Evolutionary conservation across 2,113 vertebrate genomes (phyloP).

Genomic region (Cebidichthys violaceus): DNA sequence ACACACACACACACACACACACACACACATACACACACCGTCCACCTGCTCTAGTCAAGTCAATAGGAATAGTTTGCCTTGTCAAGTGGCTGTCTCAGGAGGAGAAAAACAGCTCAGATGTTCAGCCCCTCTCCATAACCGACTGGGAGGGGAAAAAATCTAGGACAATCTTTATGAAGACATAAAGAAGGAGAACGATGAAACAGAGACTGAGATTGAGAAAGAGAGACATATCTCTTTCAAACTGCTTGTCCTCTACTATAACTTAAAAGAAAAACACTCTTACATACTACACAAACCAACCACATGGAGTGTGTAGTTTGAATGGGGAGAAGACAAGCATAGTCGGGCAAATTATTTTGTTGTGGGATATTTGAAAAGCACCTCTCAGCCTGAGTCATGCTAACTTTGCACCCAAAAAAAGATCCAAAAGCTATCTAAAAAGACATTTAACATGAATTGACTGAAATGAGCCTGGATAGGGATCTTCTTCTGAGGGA

Average conservation of each 20-base stretch:
- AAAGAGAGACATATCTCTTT: slow-evolving; percentile 22
- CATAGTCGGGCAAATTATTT: not conserved
- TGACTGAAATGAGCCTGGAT: not conserved
- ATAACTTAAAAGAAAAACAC: not conserved
- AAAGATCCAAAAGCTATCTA: not conserved
- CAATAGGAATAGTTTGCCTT: slow-evolving; percentile 8
- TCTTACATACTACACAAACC: not conserved
- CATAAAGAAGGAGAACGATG: slow-evolving; percentile 23
- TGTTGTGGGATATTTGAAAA: not conserved
- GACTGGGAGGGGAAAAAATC: slow-evolving; percentile 7
- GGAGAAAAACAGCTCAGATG: slow-evolving; percentile 36
- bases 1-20: slow-evolving; percentile 11
- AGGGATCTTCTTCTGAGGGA: not conserved
- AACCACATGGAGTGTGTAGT: not conserved
- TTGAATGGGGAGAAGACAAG: not conserved
- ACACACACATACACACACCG: slow-evolving; percentile 11
- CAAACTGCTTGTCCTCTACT: not conserved
- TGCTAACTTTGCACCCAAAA: not conserved
- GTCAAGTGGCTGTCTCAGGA: slow-evolving; percentile 50
- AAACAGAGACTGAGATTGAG: slow-evolving; percentile 17
- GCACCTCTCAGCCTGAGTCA: not conserved
- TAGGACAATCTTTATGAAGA: slow-evolving; percentile 53
- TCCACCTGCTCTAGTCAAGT: slow-evolving; percentile 64
- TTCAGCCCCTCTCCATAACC: slow-evolving; percentile 21
- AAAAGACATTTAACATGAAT: not conserved